Base-by-base conservation (phyloP, 2,113 vertebrate genomes). In the Chloroceryle aenea region DNA sequence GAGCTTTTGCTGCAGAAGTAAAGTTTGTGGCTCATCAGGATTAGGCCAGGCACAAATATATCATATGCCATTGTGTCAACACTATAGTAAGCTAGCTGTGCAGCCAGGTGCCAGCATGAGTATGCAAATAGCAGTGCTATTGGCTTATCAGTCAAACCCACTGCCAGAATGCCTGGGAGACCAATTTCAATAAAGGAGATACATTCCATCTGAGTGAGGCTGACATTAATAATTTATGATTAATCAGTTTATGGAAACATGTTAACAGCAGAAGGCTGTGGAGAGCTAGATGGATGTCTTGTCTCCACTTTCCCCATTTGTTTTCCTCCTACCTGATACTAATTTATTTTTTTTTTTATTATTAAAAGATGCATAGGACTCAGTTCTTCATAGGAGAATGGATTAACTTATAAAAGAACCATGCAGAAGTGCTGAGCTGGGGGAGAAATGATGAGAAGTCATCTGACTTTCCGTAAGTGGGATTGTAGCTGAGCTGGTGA, bases 161-260 rank as follows among this genome's bases (percentile, higher is more conserved):
- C 78, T 68, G 27, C 78, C 93, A 93, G 79, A 75, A 95, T 66
- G 82, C 75, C 92, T 92, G 17, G 83, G 67, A 96, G 93, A 96
- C 66, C 95, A 73, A 82, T 95, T 96, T 97, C 94, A 97, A 90
- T 95, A 95, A 95, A 93, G 63, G 72, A 97, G 79, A 94, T 80
- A 76, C n/a, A 85, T 83, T 94, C 48, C 95, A n/a, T 85, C 78
- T 94, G 81, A 71, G 47, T 2, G 10, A 40, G 29, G 53, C 47
- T 96, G 89, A 94, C 90, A 95, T 97, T 95, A 97, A 98, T 96
- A 97, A 98, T 97, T 97, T 96, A 93, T 96, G 89, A 97, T 97
- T 97, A 97, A 97, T 98, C 94, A 95, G 75, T 96, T 95, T 96
- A 93, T 93, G 42, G 96, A 96, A 92, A 93, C 63, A 75, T 56